Base-by-base conservation (phyloP, 2,797 vertebrate species). In the Acomys russatus region DNA sequence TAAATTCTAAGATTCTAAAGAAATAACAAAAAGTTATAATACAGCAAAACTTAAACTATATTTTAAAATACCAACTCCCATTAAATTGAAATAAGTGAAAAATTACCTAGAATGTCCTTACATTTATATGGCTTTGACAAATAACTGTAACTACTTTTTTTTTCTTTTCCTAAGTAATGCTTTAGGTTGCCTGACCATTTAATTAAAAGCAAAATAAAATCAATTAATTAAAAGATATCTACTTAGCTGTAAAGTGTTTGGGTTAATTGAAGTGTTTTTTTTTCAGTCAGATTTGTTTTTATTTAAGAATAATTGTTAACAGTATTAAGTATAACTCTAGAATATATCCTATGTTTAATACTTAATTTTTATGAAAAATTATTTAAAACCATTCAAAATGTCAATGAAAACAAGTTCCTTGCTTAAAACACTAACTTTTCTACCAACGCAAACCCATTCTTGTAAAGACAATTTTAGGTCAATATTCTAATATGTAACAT, bases 151-250 rank as follows among this genome's bases (percentile, higher is more conserved):
- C 12, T 56, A 86, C 3, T 51, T 79, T n/a, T n/a, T n/a, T n/a
- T n/a, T n/a, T n/a, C n/a, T n/a, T 76, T 92, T 38, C 94, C 35
- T 11, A 85, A 78, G 49, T 64, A 84, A 83, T 77, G 86, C 70
- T 92, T 94, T 71, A 93, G 71, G 44, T 92, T 94, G 56, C 23
- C 59, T 76, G n/a, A 9, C 4, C 59, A 84, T 73, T 95, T 95
- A 95, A 89, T 90, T 96, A 91, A 96, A 96, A 91, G 14, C 54
- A 92, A 91, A 95, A 92, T 83, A 96, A 79, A 49, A 92, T 88
- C 73, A 95, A 64, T 95, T 96, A 94, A 96, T 98, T 96, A 92
- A 95, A 96, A 94, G 15, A 33, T 90, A 64, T 88, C 76, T 89
- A 77, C 44, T 83, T 95, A 85, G 64, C 44, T 94, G 54, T 63